Percentiles rank a stretch among this genome's conserved stretches.
Evolutionary conservation across 2,113 vertebrate species (phyloP).

Genomic region (Onychorhynchus coronatus): DNA sequence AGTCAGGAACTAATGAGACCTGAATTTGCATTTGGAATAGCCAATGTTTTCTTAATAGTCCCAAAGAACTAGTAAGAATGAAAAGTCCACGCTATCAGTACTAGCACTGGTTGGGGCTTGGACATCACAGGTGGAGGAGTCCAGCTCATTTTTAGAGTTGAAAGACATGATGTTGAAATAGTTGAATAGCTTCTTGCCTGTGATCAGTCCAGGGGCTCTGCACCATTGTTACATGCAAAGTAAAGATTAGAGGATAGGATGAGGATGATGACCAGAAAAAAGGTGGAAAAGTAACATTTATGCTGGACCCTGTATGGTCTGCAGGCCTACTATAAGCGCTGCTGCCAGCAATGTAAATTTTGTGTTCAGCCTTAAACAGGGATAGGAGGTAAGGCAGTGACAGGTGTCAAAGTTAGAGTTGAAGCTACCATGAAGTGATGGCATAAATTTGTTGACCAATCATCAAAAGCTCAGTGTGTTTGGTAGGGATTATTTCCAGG

Average conservation of each 20-base stretch:
- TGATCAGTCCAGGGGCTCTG: not conserved
- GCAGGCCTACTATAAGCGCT: not conserved
- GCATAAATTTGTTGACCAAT: not conserved
- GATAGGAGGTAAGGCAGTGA: not conserved
- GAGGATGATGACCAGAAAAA: not conserved
- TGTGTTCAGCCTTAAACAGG: not conserved
- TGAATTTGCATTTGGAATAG: not conserved
- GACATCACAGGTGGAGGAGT: not conserved
- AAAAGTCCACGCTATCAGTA: not conserved
- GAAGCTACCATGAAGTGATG: not conserved
- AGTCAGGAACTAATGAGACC: not conserved
- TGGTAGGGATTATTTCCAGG: not conserved
- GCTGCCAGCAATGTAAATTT: not conserved
- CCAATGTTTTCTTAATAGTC: not conserved
- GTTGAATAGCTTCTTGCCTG: not conserved
- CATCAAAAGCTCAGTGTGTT: not conserved
- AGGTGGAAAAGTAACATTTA: not conserved
- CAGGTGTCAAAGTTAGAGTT: not conserved
- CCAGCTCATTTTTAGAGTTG: not conserved
- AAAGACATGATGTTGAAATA: not conserved
- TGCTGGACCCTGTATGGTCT: not conserved
- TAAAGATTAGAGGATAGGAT: not conserved
- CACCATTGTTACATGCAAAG: fast-evolving
- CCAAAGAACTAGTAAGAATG: not conserved
- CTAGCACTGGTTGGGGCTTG: not conserved